phyloP scores from a whole-genome alignment of 2,113 vertebrate species.

The Pipa parva region DNA sequence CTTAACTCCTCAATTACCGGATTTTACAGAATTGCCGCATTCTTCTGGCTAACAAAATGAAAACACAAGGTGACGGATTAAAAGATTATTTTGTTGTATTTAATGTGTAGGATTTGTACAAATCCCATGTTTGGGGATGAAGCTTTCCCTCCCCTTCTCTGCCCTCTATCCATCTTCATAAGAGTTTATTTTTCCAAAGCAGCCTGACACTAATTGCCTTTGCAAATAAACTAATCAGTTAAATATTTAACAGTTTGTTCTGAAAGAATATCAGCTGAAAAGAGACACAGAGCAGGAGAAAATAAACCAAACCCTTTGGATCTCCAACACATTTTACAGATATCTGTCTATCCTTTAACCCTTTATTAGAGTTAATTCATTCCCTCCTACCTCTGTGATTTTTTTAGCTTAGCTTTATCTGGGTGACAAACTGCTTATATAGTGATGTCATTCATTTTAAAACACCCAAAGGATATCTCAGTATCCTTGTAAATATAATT shows the following conservation, averaged over 20 bases:
- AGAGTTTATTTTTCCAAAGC: constrained; percentile 49
- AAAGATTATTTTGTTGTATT: constrained; percentile 37
- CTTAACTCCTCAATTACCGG: constrained; percentile 22
- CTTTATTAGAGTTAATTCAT: not conserved
- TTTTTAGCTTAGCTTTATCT: no score
- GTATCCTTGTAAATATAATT: no score
- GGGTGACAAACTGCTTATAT: no score
- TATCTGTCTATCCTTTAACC: constrained; percentile 29
- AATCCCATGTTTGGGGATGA: constrained; percentile 34
- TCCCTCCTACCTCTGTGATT: not conserved
- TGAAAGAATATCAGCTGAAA: constrained; percentile 23
- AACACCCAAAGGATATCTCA: no score
- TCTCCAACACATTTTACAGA: constrained; percentile 19
- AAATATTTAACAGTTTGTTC: constrained; percentile 46
- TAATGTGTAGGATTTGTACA: constrained; percentile 32
- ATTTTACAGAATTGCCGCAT: constrained; percentile 5
- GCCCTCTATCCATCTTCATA: constrained; percentile 44
- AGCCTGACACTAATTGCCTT: constrained; percentile 48
- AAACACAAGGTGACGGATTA: constrained; percentile 35
- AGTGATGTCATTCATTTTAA: no score
- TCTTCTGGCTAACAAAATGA: constrained; percentile 2
- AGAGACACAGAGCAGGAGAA: constrained; percentile 31
- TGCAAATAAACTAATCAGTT: constrained; percentile 47
- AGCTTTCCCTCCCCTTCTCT: not conserved
- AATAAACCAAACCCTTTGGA: constrained; percentile 36